A percentile compares a stretch with the other conserved stretches of the same genome.
phyloP scores from a whole-genome alignment of 35 echinoderm and acorn worm genomes.

The Ptychodera flava region DNA sequence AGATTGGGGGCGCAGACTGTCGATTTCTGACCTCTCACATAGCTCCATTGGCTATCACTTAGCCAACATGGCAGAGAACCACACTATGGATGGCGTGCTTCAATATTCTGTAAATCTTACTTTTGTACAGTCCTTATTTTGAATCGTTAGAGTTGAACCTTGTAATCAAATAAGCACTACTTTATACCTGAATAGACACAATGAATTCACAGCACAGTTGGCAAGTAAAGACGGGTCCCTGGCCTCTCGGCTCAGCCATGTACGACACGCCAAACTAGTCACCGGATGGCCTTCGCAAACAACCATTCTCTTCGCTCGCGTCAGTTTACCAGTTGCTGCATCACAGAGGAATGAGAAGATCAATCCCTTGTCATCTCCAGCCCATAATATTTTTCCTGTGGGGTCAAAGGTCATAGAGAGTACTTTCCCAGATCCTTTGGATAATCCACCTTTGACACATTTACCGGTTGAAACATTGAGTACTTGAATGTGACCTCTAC shows the following conservation, averaged over 20 bases:
- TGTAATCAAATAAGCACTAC: too few relatives aligned
- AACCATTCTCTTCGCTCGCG: conserved; percentile 64
- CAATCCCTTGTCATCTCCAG: conserved; percentile 89
- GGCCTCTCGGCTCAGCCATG: conserved; percentile 83
- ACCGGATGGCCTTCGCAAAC: conserved; percentile 84
- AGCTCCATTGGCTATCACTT: too few relatives aligned
- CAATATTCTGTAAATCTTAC: too few relatives aligned
- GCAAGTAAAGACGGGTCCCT: conserved; percentile 78
- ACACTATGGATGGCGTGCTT: too few relatives aligned
- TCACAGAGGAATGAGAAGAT: conserved; percentile 86
- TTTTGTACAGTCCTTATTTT: too few relatives aligned
- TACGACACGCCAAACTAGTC: conserved; percentile 71
- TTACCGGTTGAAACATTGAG: conserved; percentile 93
- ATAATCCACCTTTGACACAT: conserved; percentile 61
- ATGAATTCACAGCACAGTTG: conserved; percentile 87
- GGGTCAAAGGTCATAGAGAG: conserved; percentile 69
- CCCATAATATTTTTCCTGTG: conserved; percentile 66
- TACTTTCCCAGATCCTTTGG: conserved; percentile 56
- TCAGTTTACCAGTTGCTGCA: conserved; percentile 74
- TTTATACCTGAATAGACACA: conserved; percentile 94
- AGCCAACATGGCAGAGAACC: too few relatives aligned
- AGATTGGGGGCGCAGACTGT: too few relatives aligned
- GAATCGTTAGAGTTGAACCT: too few relatives aligned
- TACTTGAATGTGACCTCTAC: conserved; percentile 64
- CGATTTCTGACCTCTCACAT: too few relatives aligned